phyloP scores from a whole-genome alignment of 2,888 invertebrate species.

The Epistrophe grossulariae region DNA sequence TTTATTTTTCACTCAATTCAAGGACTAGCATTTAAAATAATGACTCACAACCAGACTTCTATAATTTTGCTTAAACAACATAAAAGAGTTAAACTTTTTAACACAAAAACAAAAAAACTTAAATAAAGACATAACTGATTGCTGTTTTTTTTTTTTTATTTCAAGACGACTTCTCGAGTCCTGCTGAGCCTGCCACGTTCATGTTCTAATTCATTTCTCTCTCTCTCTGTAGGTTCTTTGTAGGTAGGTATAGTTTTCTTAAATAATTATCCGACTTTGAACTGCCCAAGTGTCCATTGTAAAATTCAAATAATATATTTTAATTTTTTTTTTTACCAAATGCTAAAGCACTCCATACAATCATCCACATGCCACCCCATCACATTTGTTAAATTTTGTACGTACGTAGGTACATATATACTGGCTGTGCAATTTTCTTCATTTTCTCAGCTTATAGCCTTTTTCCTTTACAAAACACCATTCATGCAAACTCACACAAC shows the following conservation, averaged over 20 bases:
- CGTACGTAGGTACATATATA: too few species aligned
- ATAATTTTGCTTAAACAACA: not conserved
- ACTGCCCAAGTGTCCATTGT: slow-evolving; percentile 57
- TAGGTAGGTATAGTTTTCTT: not conserved
- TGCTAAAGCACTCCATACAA: slow-evolving; percentile 21
- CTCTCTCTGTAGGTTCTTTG: slow-evolving; percentile 5
- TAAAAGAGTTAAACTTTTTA: not conserved
- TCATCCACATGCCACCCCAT: not conserved
- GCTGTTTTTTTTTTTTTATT: not conserved
- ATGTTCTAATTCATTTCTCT: slow-evolving; percentile 22
- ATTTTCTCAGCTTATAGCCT: slow-evolving; percentile 27
- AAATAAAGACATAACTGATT: not conserved
- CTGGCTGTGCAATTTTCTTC: slow-evolving; percentile 49
- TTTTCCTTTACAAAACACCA: slow-evolving; percentile 14
- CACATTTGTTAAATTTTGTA: slow-evolving; percentile 51
- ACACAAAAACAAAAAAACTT: not conserved
- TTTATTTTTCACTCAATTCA: not conserved
- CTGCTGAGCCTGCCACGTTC: not conserved
- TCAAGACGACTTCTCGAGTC: not conserved
- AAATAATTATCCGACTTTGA: slow-evolving; percentile 63
- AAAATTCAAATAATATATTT: slow-evolving; percentile 61
- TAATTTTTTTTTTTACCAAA: slow-evolving; percentile 19
- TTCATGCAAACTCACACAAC: slow-evolving; percentile 41
- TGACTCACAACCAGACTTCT: not conserved
- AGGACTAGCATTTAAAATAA: not conserved